Conservation (phyloP, 2,113 vertebrate genomes). For the Leucosticte australis region DNA sequence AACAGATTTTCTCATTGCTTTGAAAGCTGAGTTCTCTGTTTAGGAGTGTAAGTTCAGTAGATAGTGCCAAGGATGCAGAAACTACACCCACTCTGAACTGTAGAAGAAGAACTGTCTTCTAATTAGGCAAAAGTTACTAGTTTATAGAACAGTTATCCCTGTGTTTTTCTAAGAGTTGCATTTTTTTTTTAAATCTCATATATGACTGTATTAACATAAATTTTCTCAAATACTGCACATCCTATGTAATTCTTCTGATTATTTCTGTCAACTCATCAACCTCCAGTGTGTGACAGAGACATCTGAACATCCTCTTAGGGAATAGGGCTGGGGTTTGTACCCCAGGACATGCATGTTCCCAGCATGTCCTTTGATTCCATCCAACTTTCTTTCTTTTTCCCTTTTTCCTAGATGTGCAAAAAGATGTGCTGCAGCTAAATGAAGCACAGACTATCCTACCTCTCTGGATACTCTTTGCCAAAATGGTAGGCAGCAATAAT, state of each 20-base stretch:
- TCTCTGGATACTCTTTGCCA: not conserved
- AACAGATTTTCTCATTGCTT: not conserved
- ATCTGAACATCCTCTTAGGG: not conserved
- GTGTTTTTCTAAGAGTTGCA: not conserved
- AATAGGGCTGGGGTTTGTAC: not conserved
- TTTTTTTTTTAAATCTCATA: not conserved
- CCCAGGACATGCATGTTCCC: not conserved
- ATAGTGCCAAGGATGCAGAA: not conserved
- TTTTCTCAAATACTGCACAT: not conserved
- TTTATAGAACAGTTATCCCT: not conserved
- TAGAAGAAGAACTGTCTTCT: not conserved
- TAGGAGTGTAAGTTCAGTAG: not conserved
- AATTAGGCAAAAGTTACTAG: not conserved
- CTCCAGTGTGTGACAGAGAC: not conserved
- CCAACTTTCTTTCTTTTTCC: not conserved
- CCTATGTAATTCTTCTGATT: not conserved
- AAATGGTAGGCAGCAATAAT: not conserved
- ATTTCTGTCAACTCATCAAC: not conserved
- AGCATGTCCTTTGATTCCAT: not conserved
- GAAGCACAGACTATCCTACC: not conserved
- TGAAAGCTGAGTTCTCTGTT: not conserved
- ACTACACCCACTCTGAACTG: not conserved
- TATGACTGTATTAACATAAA: not conserved
- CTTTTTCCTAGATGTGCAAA: not conserved
- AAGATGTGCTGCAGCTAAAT: not conserved